Evolutionary conservation across 2,797 vertebrate genomes (phyloP).

Genomic region (Okamejei kenojei): DNA sequence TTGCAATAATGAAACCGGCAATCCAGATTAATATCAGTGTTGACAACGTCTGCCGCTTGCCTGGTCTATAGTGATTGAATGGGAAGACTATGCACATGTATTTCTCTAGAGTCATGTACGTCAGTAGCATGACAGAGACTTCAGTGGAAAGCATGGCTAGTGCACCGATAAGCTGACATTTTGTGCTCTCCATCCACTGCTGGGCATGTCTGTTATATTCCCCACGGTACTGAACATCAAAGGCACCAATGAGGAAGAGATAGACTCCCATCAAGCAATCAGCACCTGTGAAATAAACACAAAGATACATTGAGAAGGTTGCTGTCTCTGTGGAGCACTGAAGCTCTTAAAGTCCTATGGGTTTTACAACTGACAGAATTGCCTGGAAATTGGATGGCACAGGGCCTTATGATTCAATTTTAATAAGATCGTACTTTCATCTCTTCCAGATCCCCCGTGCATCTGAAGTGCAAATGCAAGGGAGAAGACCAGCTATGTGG

Average conservation of each 20-base stretch:
- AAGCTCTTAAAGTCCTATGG: not conserved
- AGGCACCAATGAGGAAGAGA: slow-evolving; percentile 56
- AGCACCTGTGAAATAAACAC: slow-evolving; percentile 48
- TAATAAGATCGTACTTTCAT: no score
- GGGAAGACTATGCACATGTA: slow-evolving; percentile 58
- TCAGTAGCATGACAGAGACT: slow-evolving; percentile 57
- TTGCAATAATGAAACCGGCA: slow-evolving; percentile 55
- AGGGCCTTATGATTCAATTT: no score
- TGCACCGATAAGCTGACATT: slow-evolving; percentile 57
- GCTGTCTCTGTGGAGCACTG: no score
- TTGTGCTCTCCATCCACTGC: slow-evolving; percentile 57
- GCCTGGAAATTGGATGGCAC: no score
- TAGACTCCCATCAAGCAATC: slow-evolving; percentile 60
- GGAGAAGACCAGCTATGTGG: no score
- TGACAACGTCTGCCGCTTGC: slow-evolving; percentile 51
- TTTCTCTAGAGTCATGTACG: slow-evolving; percentile 59
- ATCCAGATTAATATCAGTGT: slow-evolving; percentile 54
- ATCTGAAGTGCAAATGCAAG: no score
- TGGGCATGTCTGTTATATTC: slow-evolving; percentile 58
- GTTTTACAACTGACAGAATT: not conserved
- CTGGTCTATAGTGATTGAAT: slow-evolving; percentile 50
- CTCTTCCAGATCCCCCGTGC: no score
- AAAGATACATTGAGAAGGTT: not conserved
- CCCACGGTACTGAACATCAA: slow-evolving; percentile 54
- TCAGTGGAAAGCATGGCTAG: slow-evolving; percentile 57